Conservation (phyloP, 2,797 vertebrate genomes). For the Sebastes flavidus region DNA sequence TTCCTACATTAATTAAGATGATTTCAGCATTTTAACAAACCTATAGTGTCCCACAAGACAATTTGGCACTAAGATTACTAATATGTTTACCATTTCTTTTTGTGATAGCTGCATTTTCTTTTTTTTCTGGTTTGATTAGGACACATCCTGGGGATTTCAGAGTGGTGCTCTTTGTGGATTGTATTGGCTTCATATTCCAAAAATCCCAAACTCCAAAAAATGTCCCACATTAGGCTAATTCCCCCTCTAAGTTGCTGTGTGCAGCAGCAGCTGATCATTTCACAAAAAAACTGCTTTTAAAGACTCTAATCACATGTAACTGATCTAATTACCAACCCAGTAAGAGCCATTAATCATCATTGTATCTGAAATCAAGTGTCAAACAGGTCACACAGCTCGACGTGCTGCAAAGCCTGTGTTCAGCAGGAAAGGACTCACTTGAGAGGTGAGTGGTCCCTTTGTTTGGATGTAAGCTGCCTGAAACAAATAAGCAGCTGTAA, state of each 20-base stretch:
- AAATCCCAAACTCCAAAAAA: too few species aligned
- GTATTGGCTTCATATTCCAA: too few species aligned
- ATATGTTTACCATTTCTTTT: too few species aligned
- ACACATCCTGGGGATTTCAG: too few species aligned
- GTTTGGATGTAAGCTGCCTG: slow-evolving; percentile 60
- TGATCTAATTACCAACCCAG: background rate
- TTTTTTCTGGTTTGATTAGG: too few species aligned
- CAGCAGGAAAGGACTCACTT: slow-evolving; percentile 7
- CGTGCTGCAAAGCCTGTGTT: background rate
- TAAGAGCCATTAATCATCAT: slow-evolving; percentile 9
- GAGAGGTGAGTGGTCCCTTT: slow-evolving; percentile 64
- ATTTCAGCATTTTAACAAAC: too few species aligned
- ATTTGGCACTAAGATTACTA: too few species aligned
- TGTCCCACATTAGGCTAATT: too few species aligned
- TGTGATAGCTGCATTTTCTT: too few species aligned
- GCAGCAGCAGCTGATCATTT: background rate
- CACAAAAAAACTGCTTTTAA: background rate
- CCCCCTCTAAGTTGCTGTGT: background rate
- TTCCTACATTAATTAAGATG: too few species aligned
- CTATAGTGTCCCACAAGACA: too few species aligned
- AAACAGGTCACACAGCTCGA: background rate
- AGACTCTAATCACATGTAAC: background rate
- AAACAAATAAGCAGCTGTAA: slow-evolving; percentile 65
- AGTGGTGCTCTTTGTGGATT: too few species aligned
- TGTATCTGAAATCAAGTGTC: background rate